Base-by-base conservation (phyloP, 2,888 invertebrate genomes). In the Dorcus hopei region DNA sequence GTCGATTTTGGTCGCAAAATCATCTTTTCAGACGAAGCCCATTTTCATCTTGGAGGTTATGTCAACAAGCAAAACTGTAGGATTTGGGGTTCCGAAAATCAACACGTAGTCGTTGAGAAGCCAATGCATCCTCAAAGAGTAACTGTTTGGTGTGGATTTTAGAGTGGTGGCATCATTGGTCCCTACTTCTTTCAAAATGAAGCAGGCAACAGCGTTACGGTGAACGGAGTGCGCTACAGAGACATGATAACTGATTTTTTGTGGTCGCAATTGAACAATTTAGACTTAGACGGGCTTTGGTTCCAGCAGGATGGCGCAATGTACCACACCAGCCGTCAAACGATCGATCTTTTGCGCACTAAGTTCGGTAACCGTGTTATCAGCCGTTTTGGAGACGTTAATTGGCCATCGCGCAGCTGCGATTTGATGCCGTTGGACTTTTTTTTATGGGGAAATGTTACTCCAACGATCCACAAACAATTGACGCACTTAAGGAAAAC, bases 21-120 rank as follows among this genome's bases (percentile, higher is more conserved):
- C 49, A 33, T 33, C 3, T 49, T 49, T 49, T 49, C 38, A 23
- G 16, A 51, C 38, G 39, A 38, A 38, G 11, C 38, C 9, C 16
- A 51, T 51, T 51, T 51, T 39, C n/a, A 51, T 4, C 39, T 51
- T 19, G 54, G 64, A 60, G 68, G 70, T 39, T 66, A 48, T 39
- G 65, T 68, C 52, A 68, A 72, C 55, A 65, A 59, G 53, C 66
- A 70, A 66, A 73, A 72, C 61, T 66, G 67, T 54, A 65, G 68
- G 26, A 69, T 70, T 59, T 68, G 64, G 70, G 65, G 61, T 47
- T 50, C 52, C 41, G 65, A 70, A 60, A 69, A 72, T 60, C 68
- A 71, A n/a, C 49, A 19, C 26, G 49, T 14, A 58, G 59, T 57
- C 55, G 65, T 49, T 49, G 61, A 67, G 58, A 54, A 58, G 43